Evolutionary conservation across 1,140 invertebrate species (phyloP).

Genomic region (Caenorhabditis briggsae): DNA sequence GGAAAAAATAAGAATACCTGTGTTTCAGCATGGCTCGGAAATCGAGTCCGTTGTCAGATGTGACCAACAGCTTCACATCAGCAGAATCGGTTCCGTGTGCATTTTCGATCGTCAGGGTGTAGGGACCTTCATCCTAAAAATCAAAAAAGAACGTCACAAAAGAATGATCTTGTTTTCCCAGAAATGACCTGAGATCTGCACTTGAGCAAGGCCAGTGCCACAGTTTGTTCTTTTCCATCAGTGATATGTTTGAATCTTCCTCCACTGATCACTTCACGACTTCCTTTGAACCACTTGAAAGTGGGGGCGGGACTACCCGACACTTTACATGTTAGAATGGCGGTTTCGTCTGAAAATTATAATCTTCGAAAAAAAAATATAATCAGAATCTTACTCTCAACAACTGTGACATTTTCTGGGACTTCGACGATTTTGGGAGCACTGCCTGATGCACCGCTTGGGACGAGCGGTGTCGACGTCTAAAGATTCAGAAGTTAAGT

Average conservation of each 20-base stretch:
- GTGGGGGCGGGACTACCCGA: constrained; percentile 89
- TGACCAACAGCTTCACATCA: constrained; percentile 94
- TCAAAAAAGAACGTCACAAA: neutral
- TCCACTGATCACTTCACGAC: constrained; percentile 66
- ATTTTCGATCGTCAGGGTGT: constrained; percentile 91
- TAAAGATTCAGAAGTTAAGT: neutral
- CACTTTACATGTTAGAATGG: constrained; percentile 73
- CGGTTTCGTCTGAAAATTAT: constrained; percentile 74
- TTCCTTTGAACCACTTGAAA: constrained; percentile 93
- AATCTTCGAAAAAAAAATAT: neutral
- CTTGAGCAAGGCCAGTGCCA: constrained; percentile 94
- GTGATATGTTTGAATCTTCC: constrained; percentile 70
- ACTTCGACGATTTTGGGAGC: constrained; percentile 77
- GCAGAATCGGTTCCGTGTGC: constrained; percentile 92
- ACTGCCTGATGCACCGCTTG: constrained; percentile 70
- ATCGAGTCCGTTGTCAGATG: constrained; percentile 92
- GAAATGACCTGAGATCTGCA: constrained; percentile 85
- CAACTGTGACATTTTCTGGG: constrained; percentile 77
- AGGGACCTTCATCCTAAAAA: constrained; percentile 90
- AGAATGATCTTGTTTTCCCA: neutral
- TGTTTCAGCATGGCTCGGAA: constrained; percentile 98
- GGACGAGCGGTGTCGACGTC: constrained; percentile 72
- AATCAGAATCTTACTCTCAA: constrained; percentile 70
- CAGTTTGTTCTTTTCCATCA: constrained; percentile 86
- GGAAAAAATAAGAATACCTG: constrained; percentile 77